Base-by-base conservation (phyloP, 2,113 vertebrate species). In the Chlorodrepanis virens region DNA sequence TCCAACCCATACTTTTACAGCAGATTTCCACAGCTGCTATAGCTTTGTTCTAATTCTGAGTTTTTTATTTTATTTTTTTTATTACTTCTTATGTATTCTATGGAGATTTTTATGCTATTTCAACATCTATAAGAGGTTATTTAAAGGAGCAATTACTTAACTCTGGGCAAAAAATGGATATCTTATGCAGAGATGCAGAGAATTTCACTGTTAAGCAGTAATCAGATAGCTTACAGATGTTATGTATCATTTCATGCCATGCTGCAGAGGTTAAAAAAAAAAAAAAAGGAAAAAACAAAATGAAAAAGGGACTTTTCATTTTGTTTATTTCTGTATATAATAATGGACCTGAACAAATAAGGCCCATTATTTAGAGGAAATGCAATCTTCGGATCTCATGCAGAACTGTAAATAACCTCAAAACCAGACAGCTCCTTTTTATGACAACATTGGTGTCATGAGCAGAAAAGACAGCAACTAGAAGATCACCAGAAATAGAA, bases 231-330 rank as follows among this genome's bases (percentile, higher is more conserved):
- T 63, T 29, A 68, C 24, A 63, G 14, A 9, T 63, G 17, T 45
- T 81, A 50, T 14, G 10, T 18, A 77, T 53, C 16, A 45, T 25
- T 81, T n/a, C 11, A 49, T 39, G 20, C 7, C 44, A 61, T 50
- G 11, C 2, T 28, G 8, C 12, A 29, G 6, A 22, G 4, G 3
- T 2, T 0, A 37, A 3, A 5, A 56, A 10, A 31, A 54, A 20
- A 11, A 56, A 22, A 21, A 56, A 22, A 21, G 22, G 13, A 12
- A n/a, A n/a, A 23, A 57, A 35, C 9, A 14, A 12, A 40, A 37
- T 8, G 23, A 25, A 16, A 59, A 25, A 37, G 18, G 16, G 6
- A 29, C 17, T 53, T 53, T 29, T 29, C 27, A 53, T 53, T 37
- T 18, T 27, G 5, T 25, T 11, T 37, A 37, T 60, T 37, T 60